Evolutionary conservation across 2,113 vertebrate genomes (phyloP), one percentile per base, ranked within the genome.

Genomic region (Nothoprocta perdicaria): DNA sequence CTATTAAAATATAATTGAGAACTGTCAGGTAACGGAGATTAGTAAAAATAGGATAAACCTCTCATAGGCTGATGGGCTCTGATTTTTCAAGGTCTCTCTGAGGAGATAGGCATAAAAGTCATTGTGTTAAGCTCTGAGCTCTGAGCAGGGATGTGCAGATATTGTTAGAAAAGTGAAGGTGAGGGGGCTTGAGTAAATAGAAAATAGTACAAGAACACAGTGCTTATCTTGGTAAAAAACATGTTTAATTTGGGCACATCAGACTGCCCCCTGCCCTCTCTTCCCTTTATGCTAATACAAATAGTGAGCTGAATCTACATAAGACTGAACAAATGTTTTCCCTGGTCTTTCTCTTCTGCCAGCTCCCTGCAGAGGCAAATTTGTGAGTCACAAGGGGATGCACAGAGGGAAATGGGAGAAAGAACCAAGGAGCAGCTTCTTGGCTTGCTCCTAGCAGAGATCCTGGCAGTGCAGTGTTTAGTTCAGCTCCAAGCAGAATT

Each of bases 1-100:
- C 80, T 95, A 77, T 85, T 93, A 86, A 91, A 92, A 73, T 61
- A 76, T 93, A 96, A 96, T 84, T 76, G 85, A 86, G 73, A 76
- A 79, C 79, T 2, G 3, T 72, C 82, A 73, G 80, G 89, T 91
- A 94, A 95, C 69, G 62, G 66, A 67, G 53, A 89, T 92, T 94
- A 91, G 85, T 88, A 88, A 93, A 94, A 96, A 94, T 94, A 95
- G 77, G 65, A 69, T 88, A 61, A 84, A 68, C 69, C 85, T 87
- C 73, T 86, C 82, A 80, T 78, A 91, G 57, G 9, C 45, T 86
- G 80, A 83, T 35, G 61, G 61, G 67, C 43, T 72, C 61, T 43
- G 75, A 48, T 88, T 88, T 95, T 89, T 84, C 85, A 95, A 85
- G 79, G 82, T 88, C 85, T 89, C 74, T 88, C 80, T 76, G 85